A percentile compares a stretch with the other conserved stretches of the same genome.
Conservation (phyloP, 1,140 invertebrate species). For the Sminthurinus signatus region DNA sequence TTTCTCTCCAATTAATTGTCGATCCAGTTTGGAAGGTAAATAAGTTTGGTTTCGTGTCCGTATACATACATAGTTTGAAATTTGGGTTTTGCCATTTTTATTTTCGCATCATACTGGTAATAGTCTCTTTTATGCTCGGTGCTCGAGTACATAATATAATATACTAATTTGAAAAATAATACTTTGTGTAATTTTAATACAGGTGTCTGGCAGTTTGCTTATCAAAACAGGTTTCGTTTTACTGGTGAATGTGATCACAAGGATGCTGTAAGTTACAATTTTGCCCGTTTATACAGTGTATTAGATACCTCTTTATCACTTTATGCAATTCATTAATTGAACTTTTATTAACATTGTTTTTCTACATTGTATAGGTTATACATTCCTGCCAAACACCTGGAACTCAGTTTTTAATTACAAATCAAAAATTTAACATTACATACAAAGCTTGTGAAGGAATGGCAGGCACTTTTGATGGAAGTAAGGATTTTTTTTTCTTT, state of each 20-base stretch:
- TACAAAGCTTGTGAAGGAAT: constrained; percentile 82
- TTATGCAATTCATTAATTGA: not conserved
- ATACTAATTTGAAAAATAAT: no score
- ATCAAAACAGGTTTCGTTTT: constrained; percentile 75
- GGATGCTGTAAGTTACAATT: not conserved
- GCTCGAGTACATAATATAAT: no score
- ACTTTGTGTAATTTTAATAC: no score
- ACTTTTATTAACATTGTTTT: not conserved
- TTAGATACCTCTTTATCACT: no score
- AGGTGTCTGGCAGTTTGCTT: constrained; percentile 92
- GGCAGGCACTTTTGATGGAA: constrained; percentile 76
- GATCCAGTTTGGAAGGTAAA: constrained; percentile 86
- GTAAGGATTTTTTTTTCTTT: constrained; percentile 48
- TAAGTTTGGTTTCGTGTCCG: no score
- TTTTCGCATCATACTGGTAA: no score
- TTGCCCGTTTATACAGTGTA: no score
- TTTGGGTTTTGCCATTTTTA: no score
- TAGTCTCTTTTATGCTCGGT: no score
- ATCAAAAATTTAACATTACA: constrained; percentile 93
- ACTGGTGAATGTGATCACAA: constrained; percentile 60
- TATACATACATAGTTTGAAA: no score
- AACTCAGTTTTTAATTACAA: constrained; percentile 90
- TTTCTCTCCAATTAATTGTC: constrained; percentile 82
- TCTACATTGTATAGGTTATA: constrained; percentile 58
- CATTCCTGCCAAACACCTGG: constrained; percentile 91